phyloP scores from a whole-genome alignment of 2,113 vertebrate genomes.

The Mohoua ochrocephala region DNA sequence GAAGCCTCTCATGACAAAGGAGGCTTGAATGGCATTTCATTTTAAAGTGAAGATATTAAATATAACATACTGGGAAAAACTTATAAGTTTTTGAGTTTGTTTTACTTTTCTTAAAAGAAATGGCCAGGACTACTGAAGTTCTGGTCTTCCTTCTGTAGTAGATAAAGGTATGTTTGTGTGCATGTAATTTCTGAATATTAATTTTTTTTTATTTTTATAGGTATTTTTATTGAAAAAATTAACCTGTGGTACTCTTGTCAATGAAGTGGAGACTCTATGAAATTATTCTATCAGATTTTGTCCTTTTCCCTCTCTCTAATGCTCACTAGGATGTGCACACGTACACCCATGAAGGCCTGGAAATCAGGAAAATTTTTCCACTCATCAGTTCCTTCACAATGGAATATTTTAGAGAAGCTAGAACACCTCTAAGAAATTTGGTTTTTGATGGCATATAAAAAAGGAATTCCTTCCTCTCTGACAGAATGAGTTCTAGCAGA shows the following conservation, averaged over 20 bases:
- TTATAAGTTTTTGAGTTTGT: not conserved
- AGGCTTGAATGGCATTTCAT: not conserved
- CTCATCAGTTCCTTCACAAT: not conserved
- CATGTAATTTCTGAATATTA: not conserved
- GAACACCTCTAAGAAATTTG: not conserved
- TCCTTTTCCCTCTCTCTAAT: not conserved
- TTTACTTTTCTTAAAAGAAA: not conserved
- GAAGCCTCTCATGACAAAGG: not conserved
- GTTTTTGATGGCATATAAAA: not conserved
- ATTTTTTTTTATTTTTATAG: not conserved
- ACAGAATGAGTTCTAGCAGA: not conserved
- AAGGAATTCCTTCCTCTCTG: not conserved
- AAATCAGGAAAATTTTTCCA: not conserved
- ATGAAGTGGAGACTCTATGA: not conserved
- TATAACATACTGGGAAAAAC: not conserved
- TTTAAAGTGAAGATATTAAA: not conserved
- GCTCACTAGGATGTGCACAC: not conserved
- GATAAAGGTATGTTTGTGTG: not conserved
- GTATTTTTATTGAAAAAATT: not conserved
- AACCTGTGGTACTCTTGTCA: not conserved
- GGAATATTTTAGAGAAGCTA: not conserved
- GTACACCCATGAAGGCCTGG: not conserved
- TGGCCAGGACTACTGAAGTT: not conserved
- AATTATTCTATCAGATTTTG: not conserved
- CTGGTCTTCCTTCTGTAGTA: not conserved